Percentiles rank a stretch among this genome's conserved stretches.
Evolutionary conservation across 2,888 invertebrate genomes (phyloP).

Genomic region (Drosophila demipolita): DNA sequence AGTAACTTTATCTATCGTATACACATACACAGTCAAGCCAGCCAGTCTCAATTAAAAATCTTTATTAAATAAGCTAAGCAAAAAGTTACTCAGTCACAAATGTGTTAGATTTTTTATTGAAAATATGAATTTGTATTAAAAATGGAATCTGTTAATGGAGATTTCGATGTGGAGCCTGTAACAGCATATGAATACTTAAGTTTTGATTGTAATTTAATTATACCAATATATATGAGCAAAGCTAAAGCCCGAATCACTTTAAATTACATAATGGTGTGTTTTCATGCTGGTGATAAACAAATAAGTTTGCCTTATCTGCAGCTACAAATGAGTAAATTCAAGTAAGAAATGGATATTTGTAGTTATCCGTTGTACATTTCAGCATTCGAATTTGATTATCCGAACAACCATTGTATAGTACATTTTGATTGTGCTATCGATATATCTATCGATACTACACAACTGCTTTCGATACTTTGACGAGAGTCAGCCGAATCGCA

Average conservation of each 20-base stretch:
- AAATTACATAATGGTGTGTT: conserved; percentile 19
- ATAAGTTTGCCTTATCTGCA: background rate
- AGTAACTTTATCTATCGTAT: conserved; percentile 28
- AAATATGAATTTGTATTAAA: conserved; percentile 39
- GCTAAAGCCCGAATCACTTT: conserved; percentile 53
- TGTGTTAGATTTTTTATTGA: conserved; percentile 43
- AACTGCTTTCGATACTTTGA: conserved; percentile 21
- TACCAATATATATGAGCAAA: conserved; percentile 49
- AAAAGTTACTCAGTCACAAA: conserved; percentile 62
- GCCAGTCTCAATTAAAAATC: conserved; percentile 75
- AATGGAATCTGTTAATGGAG: conserved; percentile 57
- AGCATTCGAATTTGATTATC: background rate
- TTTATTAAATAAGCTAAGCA: conserved; percentile 72
- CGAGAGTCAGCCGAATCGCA: conserved; percentile 18
- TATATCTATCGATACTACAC: conserved; percentile 22
- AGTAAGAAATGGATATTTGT: background rate
- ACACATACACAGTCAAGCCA: conserved; percentile 40
- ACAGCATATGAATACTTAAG: conserved; percentile 45
- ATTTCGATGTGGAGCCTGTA: conserved; percentile 64
- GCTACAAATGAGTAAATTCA: background rate
- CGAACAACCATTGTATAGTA: conserved; percentile 18
- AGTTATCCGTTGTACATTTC: background rate
- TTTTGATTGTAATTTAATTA: conserved; percentile 62
- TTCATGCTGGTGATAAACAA: background rate
- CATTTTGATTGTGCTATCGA: conserved; percentile 34